Evolutionary conservation across 2,888 invertebrate genomes (phyloP).

Genomic region (Ypsolopha sequella): DNA sequence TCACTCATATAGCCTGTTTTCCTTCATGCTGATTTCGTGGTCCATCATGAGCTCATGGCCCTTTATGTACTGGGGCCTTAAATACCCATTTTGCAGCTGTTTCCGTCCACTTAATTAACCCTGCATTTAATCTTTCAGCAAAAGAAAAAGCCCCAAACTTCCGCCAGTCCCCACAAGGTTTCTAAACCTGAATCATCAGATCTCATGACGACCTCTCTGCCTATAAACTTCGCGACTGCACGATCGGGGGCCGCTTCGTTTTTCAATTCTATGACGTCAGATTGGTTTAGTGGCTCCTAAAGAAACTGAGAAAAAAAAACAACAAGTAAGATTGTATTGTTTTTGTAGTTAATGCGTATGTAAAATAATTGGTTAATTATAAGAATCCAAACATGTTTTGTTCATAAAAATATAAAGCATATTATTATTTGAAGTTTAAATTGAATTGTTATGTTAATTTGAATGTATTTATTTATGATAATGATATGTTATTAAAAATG

Average conservation of each 20-base stretch:
- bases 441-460: too few relatives aligned
- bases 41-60: too few relatives aligned
- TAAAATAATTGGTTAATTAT: too few relatives aligned
- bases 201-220: constrained; percentile 47
- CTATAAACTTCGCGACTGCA: constrained; percentile 66
- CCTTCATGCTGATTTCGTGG: too few relatives aligned
- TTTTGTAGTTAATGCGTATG: too few relatives aligned
- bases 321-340: not conserved
- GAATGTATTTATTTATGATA: not conserved
- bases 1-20: too few relatives aligned
- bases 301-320: not conserved
- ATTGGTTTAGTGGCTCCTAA: constrained; percentile 78
- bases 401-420: too few relatives aligned
- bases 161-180: constrained; percentile 40
- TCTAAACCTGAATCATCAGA: constrained; percentile 45
- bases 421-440: too few relatives aligned
- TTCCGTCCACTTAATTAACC: too few relatives aligned
- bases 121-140: constrained; percentile 24
- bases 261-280: constrained; percentile 85
- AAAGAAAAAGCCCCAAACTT: constrained; percentile 52
- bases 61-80: too few relatives aligned
- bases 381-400: too few relatives aligned
- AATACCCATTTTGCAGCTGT: too few relatives aligned
- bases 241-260: constrained; percentile 84
- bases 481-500: not conserved